Base-by-base conservation (phyloP, 2,113 vertebrate species). In the Redunca redunca region DNA sequence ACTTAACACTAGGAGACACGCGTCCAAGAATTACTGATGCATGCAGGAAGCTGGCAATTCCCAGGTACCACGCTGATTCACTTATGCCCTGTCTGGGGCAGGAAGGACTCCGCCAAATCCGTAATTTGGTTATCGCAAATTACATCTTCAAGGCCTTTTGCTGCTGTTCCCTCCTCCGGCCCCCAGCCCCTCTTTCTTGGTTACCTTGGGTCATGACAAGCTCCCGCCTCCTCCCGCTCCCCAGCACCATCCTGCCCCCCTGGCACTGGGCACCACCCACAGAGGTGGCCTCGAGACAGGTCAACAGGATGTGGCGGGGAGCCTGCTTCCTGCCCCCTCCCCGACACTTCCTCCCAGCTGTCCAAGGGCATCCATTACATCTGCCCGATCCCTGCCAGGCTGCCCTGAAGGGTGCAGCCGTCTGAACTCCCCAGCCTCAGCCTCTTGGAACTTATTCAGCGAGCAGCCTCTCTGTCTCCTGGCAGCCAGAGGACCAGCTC, bases 341-440 rank as follows among this genome's bases (percentile, higher is more conserved):
- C 57, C 81, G 84, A 50, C 1, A 0, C 80, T 94, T 97, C 97
- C 98, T 97, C 95, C 92, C 92, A 94, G 96, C 62, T 96, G 92
- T 71, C 6, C 0, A 46, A 71, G 64, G 87, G 67, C 92, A 84
- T 77, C 71, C 2, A 2, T 62, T 78, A 86, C 19, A 74, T 81
- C 80, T 55, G 96, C 62, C 85, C 12, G 36, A 25, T 93, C 91
- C 71, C 86, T 96, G 97, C 71, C 91, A 89, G 64, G 25, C 48
- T 12, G 7, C 28, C 14, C 78, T 13, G 30, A 87, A 93, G 62
- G 91, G 46, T 89, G 87, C 4, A 57, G 80, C 46, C 30, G 11
- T 87, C 40, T 6, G 8, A 67, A 53, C 26, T 8, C 26, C 53
- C 71, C 40, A 46, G 43, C 10, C 13, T 83, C 0, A 2, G 57